Base-by-base conservation (phyloP, 2,888 invertebrate genomes). In the Diarsia rubi region DNA sequence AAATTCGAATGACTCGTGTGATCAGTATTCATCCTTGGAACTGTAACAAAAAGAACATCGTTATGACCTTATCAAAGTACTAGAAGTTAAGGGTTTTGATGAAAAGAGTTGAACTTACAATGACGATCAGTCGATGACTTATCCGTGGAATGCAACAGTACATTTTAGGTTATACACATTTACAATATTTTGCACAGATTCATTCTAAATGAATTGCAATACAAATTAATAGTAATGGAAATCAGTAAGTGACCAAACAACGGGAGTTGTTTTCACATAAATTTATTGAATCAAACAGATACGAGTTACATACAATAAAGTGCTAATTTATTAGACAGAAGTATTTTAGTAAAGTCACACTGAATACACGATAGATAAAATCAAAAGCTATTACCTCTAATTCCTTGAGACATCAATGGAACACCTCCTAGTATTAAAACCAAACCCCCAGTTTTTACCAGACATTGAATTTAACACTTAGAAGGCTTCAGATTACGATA, bases 401-500 rank as follows among this genome's bases (percentile, higher is more conserved):
- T 92, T 95, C 94, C 94, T 92, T 90, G 90, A 91, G 91, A 92
- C 91, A 92, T 92, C 92, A 91, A 88, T 90, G 91, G 93, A 93
- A 94, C 93, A 93, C 95, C 93, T 93, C 93, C 92, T 90, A 94
- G 94, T 93, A 94, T 94, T 94, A 94, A 94, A 92, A 94, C 94
- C 94, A 93, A 95, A 95, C 94, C 96, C 95, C 95, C 94, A 94
- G 95, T 93, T 93, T 94, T 87, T 92, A 85, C 86, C 71, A 88
- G 91, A 94, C 94, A 95, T 94, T 93, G 96, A 96, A 96, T 95
- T 95, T 93, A 95, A 94, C 93, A 95, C 95, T 94, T 93, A 94
- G 95, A 96, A 96, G 96, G 96, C 96, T 96, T 96, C 96, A 96
- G 96, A 96, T 95, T 94, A 95, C 95, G 93, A 93, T 96, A 96